Base-by-base conservation (phyloP, 2,113 vertebrate species). In the Junco hyemalis region DNA sequence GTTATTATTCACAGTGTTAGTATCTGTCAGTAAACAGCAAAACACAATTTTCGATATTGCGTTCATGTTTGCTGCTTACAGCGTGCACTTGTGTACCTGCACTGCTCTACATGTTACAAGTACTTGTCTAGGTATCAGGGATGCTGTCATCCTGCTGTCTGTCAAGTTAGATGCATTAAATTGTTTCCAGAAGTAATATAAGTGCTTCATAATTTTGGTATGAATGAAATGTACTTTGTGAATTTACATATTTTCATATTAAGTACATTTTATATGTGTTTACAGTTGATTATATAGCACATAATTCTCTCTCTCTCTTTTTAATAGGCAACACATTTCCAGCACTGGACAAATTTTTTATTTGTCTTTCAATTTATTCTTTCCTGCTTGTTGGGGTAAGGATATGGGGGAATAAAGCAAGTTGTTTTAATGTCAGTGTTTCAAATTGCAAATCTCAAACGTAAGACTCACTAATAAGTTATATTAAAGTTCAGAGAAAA, bases 371-470 rank as follows among this genome's bases (percentile, higher is more conserved):
- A 98, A 25, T 99, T 99, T 97, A 91, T 99, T 81, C 92, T 99
- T 96, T 99, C 99, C 92, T 99, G 99, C 91, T 83, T 99, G 24
- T 97, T 99, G 98, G 99, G 99, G 99, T 99, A 98, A 98, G 99
- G 90, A 87, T 31, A 25, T 6, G 36, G 12, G 38, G 26, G 56
- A 42, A 59, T 72, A 91, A 88, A n/a, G 44, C 48, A 80, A 64
- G n/a, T 59, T 9, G 4, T 61, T 90, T 90, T 78, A 12, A 42
- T 70, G 35, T 11, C 47, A 54, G 5, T 80, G 33, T 88, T 94
- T 90, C 56, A 76, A 66, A 77, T 57, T 90, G 60, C 65, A 84
- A 21, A 57, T 78, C 40, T 76, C 31, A 50, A 56, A 45, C 19
- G 4, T 78, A 72, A 61, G 26, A 31, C 40, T 54, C 12, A 28